Evolutionary conservation across 2,113 vertebrate genomes (phyloP).

Genomic region (Corvus hawaiiensis): DNA sequence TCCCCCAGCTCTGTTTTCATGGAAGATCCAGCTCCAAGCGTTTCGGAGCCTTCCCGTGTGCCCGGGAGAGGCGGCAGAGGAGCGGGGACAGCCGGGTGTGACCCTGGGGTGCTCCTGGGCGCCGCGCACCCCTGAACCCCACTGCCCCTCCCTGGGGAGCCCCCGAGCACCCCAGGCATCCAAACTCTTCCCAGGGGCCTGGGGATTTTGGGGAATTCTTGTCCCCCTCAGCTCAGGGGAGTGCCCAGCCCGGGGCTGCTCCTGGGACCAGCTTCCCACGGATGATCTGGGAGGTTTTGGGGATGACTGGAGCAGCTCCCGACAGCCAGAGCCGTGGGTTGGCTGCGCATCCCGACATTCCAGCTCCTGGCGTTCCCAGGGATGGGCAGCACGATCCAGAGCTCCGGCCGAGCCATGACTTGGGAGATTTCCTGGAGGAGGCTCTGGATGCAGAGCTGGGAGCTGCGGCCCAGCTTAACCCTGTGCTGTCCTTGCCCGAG

Average conservation of each 20-base stretch:
- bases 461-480: not conserved
- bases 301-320: not conserved
- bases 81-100: not conserved
- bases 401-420: not conserved
- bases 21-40: fast-evolving
- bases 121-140: not conserved
- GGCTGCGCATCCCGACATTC: not conserved
- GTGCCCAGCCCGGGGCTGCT: not conserved
- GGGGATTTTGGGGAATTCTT: not conserved
- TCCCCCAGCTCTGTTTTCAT: not conserved
- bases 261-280: fast-evolving
- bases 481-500: not conserved
- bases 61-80: not conserved
- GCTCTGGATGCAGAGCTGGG: not conserved
- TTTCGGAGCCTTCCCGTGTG: fast-evolving
- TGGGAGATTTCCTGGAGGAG: not conserved
- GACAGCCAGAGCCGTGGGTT: fast-evolving
- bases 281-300: not conserved
- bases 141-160: not conserved
- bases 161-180: not conserved
- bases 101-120: fast-evolving
- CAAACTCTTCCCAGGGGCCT: not conserved
- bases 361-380: not conserved
- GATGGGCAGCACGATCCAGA: fast-evolving
- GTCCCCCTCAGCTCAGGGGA: not conserved